Conservation (phyloP, 2,888 invertebrate species). For the Quadriops clusia region DNA sequence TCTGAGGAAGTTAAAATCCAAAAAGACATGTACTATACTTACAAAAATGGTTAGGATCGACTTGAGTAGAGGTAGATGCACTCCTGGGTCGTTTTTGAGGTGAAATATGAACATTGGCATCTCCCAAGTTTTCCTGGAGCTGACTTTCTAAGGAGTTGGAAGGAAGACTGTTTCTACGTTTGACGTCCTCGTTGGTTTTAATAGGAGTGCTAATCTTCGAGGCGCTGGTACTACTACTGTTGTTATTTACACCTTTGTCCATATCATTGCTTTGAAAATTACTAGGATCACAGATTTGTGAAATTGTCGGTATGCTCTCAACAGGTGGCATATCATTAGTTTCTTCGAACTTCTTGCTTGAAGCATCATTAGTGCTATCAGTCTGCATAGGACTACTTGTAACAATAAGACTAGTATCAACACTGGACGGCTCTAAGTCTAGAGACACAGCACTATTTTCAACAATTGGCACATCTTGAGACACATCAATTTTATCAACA, state of each 20-base stretch:
- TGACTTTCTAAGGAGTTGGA: conserved; percentile 29
- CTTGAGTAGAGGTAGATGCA: conserved; percentile 71
- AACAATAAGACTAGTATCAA: conserved; percentile 31
- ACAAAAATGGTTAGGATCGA: conserved; percentile 79
- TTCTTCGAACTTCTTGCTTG: conserved; percentile 11
- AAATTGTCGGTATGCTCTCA: conserved; percentile 56
- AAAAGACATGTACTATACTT: no score
- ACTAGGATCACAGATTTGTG: conserved; percentile 62
- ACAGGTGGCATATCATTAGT: conserved; percentile 25
- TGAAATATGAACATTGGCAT: conserved; percentile 39
- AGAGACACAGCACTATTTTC: conserved; percentile 39
- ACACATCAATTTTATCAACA: conserved; percentile 9
- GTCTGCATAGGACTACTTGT: conserved; percentile 7
- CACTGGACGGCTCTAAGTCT: conserved; percentile 40
- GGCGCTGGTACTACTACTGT: conserved; percentile 12
- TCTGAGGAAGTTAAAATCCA: no score
- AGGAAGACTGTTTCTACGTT: conserved; percentile 50
- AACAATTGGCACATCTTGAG: conserved; percentile 24
- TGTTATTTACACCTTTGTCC: conserved; percentile 3
- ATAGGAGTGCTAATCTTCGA: conserved; percentile 6
- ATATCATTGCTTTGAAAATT: conserved; percentile 27
- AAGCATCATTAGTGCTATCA: conserved; percentile 9
- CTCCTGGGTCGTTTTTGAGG: conserved; percentile 64
- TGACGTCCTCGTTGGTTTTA: conserved; percentile 23
- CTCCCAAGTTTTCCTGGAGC: conserved; percentile 28